Base-by-base conservation (phyloP, 2,888 invertebrate genomes). In the Drosophila fungiperda region DNA sequence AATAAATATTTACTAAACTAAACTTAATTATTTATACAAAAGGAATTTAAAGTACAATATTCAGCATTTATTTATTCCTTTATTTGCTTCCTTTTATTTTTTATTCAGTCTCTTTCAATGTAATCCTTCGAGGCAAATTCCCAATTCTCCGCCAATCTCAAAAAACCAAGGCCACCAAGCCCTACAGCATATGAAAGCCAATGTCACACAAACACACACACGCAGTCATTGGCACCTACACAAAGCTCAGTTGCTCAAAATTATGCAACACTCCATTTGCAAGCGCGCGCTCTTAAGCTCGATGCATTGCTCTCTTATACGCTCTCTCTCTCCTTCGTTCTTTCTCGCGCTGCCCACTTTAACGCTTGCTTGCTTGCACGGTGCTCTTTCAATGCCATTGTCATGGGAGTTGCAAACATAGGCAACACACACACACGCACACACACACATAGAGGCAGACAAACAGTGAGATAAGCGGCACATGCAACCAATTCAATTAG, bases 311-410 rank as follows among this genome's bases (percentile, higher is more conserved):
- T 35, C 52, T 33, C 61, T 69, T 57, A 35, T 20, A 33, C 15
- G 20, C 15, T 40, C 62, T 15, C 74, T 36, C 65, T 68, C 58
- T 63, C 55, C 17, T 3, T 23, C 35, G n/a, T 3, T 23, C 45
- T n/a, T 53, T 57, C n/a, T 57, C 23, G 33, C 49, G 49, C 17
- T 64, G 50, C 49, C 38, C 61, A 67, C 35, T 68, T 60, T 36
- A 52, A 48, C 32, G 48, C 65, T 79, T 81, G 55, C 68, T 82
- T 78, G 61, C 69, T 69, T 50, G 59, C 54, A 60, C 32, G 54
- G 59, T 69, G 61, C 72, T 80, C 82, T 82, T 72, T 90, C 89
- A 90, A 87, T 91, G 89, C 89, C 91, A 91, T 89, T 90, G 91
- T 78, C 91, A 90, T 83, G 85, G 87, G 76, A 76, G 80, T 63